A percentile compares a stretch with the other conserved stretches of the same genome.
Conservation (phyloP, 1,140 invertebrate genomes). For the Drosophila pectinifera region DNA sequence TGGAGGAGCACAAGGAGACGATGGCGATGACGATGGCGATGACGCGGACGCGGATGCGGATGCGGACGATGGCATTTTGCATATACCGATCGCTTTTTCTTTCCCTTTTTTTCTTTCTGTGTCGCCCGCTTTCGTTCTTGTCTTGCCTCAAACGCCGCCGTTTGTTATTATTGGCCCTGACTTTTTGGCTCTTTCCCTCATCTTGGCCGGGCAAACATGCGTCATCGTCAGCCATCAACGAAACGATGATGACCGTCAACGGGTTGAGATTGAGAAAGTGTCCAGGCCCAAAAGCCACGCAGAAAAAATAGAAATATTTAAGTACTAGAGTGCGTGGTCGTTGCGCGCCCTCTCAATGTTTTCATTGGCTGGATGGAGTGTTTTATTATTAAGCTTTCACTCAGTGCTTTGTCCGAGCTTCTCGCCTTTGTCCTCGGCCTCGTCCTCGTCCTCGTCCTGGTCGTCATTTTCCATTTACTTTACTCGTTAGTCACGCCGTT, state of each 20-base stretch:
- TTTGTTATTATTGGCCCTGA: conserved; percentile 24
- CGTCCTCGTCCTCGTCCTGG: background rate
- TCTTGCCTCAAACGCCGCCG: conserved; percentile 8
- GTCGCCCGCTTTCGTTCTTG: conserved; percentile 10
- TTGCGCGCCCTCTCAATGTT: background rate
- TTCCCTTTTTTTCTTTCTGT: conserved; percentile 1
- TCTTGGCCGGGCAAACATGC: conserved; percentile 26
- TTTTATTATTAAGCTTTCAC: conserved; percentile 62
- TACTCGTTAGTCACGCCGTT: conserved; percentile 18
- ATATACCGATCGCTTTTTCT: conserved; percentile 50
- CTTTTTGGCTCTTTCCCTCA: conserved; percentile 7
- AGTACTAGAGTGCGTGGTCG: conserved; percentile 46
- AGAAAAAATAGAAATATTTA: conserved; percentile 31
- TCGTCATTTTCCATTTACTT: conserved; percentile 35
- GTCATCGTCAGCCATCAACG: conserved; percentile 20
- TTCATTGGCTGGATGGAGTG: conserved; percentile 28
- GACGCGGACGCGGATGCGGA: background rate
- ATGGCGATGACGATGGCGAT: background rate
- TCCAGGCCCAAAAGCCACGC: conserved; percentile 11
- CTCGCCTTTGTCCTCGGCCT: conserved; percentile 12
- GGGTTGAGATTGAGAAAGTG: conserved; percentile 21
- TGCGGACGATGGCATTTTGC: conserved; percentile 21
- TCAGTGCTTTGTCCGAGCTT: conserved; percentile 14
- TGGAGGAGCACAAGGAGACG: conserved; percentile 4
- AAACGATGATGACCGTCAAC: conserved; percentile 20